Percentiles rank a stretch among this genome's conserved stretches.
These are phyloP conservation scores for Malacosoma neustria DNA, from an alignment of 2,888 invertebrate genomes.

Conservation along the genomic window DNA sequence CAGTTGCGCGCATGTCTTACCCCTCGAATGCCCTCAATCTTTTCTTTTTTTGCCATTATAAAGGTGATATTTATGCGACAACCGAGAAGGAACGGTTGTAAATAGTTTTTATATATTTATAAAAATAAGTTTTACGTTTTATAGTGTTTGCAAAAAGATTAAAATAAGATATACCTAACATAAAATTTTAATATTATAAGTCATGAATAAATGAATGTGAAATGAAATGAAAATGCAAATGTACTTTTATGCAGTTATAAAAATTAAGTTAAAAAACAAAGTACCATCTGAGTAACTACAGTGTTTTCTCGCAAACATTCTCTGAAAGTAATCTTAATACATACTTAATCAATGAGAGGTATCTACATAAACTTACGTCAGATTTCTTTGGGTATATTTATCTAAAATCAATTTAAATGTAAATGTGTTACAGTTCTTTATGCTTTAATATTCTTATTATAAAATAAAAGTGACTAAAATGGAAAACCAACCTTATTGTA, in stretches of 20 bases:
- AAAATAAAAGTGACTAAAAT: conserved; percentile 11
- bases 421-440: neutral
- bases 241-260: too few species aligned
- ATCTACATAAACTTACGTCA: conserved; percentile 36
- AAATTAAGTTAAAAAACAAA: too few species aligned
- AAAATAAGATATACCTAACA: too few species aligned
- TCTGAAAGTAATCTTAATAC: conserved; percentile 47
- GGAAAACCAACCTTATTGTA: conserved; percentile 28
- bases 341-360: conserved; percentile 49
- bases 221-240: too few species aligned
- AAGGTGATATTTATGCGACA: conserved; percentile 52
- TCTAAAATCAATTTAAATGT: conserved; percentile 13
- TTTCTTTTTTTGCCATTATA: conserved; percentile 45
- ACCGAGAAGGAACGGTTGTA: conserved; percentile 31
- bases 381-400: conserved; percentile 1
- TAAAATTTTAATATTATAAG: too few species aligned
- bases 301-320: conserved; percentile 46
- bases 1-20: conserved; percentile 61
- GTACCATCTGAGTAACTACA: too few species aligned
- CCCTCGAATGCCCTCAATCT: conserved; percentile 40
- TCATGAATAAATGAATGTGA: too few species aligned
- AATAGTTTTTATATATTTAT: conserved; percentile 17
- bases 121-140: conserved; percentile 4
- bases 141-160: neutral
- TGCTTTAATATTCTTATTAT: conserved; percentile 7